phyloP scores from a whole-genome alignment of 2,888 invertebrate genomes.

The Platycnemis pennipes region DNA sequence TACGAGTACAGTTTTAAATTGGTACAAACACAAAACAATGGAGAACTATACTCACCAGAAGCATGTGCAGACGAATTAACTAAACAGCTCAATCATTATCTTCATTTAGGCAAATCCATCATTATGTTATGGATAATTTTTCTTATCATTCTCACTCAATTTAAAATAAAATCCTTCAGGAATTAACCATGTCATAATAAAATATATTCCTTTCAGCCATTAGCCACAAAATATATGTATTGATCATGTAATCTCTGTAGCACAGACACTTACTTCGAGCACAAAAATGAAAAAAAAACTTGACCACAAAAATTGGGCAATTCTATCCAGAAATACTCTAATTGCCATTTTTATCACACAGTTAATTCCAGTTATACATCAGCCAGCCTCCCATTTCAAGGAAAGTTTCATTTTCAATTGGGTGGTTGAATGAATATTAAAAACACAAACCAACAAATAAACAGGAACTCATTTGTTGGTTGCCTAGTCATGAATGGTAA shows the following conservation, averaged over 20 bases:
- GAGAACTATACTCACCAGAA: conserved; percentile 57
- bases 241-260: neutral
- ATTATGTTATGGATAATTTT: neutral
- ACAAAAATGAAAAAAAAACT: neutral
- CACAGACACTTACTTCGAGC: neutral
- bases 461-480: neutral
- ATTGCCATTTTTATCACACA: neutral
- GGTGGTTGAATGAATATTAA: neutral
- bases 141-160: conserved; percentile 29
- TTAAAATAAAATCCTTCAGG: neutral
- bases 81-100: conserved; percentile 44
- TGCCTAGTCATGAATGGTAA: neutral
- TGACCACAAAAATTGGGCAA: neutral
- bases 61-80: conserved; percentile 33
- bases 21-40: conserved; percentile 50
- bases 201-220: neutral
- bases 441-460: neutral
- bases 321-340: neutral
- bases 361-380: neutral
- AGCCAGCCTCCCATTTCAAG: neutral
- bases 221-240: neutral
- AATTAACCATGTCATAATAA: neutral
- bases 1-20: conserved; percentile 40
- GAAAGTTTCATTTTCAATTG: neutral
- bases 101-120: conserved; percentile 52